Conservation (phyloP, 2,888 invertebrate species). For the Drosophila kuntzei region DNA sequence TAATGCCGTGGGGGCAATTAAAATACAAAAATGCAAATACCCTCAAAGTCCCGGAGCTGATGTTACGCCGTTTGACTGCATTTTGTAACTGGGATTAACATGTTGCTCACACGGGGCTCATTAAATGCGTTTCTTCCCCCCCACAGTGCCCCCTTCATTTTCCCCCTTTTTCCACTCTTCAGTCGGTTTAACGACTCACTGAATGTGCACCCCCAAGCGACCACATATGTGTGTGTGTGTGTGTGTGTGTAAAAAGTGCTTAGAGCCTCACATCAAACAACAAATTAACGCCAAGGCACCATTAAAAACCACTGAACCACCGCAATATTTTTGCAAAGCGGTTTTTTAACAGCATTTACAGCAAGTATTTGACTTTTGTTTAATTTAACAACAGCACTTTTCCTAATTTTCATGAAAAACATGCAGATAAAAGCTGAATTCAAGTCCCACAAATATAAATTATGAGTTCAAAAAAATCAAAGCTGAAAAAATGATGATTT, state of each 20-base stretch:
- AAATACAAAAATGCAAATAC: constrained; percentile 68
- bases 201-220: constrained; percentile 47
- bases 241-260: constrained; percentile 38
- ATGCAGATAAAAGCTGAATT: too few species aligned
- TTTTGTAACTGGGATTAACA: constrained; percentile 66
- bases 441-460: too few species aligned
- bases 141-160: neutral
- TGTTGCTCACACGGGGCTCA: constrained; percentile 75
- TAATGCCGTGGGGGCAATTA: constrained; percentile 68
- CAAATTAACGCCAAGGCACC: constrained; percentile 55
- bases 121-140: constrained; percentile 54
- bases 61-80: constrained; percentile 31
- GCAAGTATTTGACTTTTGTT: neutral
- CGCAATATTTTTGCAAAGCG: constrained; percentile 12
- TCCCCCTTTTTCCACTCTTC: neutral
- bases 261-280: constrained; percentile 64
- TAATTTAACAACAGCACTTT: neutral
- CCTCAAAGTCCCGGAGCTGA: constrained; percentile 29
- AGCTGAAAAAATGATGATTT: too few species aligned
- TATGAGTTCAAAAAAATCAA: too few species aligned
- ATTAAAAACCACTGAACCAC: constrained; percentile 35
- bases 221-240: constrained; percentile 1
- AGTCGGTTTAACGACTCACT: constrained; percentile 60
- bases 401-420: neutral
- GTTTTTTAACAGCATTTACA: neutral